Evolutionary conservation across 2,888 invertebrate species (phyloP).

Genomic region (Ctenicera cuprea): DNA sequence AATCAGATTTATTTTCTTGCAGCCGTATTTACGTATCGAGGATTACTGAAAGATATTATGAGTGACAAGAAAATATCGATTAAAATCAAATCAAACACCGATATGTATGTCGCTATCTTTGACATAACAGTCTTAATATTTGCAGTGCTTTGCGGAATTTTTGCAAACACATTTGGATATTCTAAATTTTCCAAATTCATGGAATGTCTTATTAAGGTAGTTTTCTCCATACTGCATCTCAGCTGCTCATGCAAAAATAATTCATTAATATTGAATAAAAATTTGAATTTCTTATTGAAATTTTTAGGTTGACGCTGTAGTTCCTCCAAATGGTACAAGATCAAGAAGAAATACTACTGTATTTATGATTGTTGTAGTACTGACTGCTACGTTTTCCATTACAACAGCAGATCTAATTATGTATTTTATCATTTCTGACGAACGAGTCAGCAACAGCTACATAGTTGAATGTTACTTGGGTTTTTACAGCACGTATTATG

Average conservation of each 20-base stretch:
- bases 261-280: no score
- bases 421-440: neutral
- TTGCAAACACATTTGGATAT: neutral
- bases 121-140: neutral
- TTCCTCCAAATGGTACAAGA: neutral
- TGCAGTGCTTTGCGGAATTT: neutral
- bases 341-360: neutral
- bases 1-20: neutral
- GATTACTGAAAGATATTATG: neutral
- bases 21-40: neutral
- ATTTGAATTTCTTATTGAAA: no score
- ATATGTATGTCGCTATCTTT: slow-evolving; percentile 5
- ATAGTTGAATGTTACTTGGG: neutral
- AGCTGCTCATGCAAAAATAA: no score
- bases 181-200: neutral
- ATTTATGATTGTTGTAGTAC: neutral
- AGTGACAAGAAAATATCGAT: neutral
- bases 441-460: neutral
- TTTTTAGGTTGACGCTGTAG: neutral
- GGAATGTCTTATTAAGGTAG: slow-evolving; percentile 1
- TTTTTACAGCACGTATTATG: neutral
- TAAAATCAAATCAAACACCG: neutral
- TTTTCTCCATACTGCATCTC: no score
- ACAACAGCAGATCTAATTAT: neutral
- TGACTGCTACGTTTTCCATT: neutral